Evolutionary conservation across 2,888 invertebrate species (phyloP).

Genomic region (Drosophila melanosoma): DNA sequence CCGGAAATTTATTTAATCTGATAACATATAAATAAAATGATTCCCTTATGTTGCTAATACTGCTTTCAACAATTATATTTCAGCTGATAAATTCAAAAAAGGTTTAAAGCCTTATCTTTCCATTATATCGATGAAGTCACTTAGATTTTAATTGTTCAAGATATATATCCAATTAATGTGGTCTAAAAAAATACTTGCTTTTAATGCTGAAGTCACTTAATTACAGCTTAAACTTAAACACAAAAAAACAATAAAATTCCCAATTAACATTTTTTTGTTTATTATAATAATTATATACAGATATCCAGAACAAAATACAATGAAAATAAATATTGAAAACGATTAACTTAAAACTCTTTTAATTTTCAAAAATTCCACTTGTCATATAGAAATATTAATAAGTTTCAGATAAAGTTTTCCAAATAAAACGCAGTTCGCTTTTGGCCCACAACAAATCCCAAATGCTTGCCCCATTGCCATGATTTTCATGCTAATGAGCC

Average conservation of each 20-base stretch:
- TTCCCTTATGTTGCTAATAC: too few relatives aligned
- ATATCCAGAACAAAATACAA: not conserved
- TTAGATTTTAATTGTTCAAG: too few relatives aligned
- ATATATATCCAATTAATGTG: too few relatives aligned
- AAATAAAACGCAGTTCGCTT: not conserved
- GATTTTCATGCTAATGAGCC: slow-evolving; percentile 19
- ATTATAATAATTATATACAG: not conserved
- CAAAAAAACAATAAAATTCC: not conserved
- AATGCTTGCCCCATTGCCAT: not conserved
- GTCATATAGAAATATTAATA: not conserved
- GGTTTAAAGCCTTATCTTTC: too few relatives aligned
- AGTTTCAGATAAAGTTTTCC: not conserved
- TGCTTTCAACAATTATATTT: not conserved
- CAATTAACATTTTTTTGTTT: not conserved
- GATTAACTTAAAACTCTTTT: not conserved
- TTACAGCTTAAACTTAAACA: too few relatives aligned
- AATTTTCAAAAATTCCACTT: not conserved
- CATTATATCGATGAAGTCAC: too few relatives aligned
- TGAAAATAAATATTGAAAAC: not conserved
- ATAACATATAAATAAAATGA: too few relatives aligned
- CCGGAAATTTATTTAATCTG: not conserved
- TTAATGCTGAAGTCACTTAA: not conserved
- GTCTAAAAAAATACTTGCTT: too few relatives aligned
- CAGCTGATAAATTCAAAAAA: not conserved
- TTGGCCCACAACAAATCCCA: not conserved